phyloP scores from a whole-genome alignment of 2,113 vertebrate genomes.

The Merops nubicus region DNA sequence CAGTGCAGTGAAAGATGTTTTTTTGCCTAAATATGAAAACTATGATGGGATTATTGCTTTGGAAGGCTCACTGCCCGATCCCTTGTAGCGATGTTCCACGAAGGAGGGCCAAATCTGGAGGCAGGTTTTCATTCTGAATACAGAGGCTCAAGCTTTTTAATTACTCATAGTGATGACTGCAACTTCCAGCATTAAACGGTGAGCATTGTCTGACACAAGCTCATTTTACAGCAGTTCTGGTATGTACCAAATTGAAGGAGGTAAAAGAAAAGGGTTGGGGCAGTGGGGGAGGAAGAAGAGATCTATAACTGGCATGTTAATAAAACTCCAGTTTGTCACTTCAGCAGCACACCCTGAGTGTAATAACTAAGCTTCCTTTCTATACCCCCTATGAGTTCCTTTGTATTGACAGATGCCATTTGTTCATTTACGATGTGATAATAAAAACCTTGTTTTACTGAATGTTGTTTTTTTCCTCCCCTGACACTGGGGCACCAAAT shows the following conservation, averaged over 20 bases:
- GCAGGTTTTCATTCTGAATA: neutral
- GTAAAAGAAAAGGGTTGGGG: constrained; percentile 55
- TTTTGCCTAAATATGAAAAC: constrained; percentile 62
- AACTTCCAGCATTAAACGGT: neutral
- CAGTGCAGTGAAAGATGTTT: constrained; percentile 68
- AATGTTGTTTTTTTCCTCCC: constrained; percentile 76
- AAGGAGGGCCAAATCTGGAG: neutral
- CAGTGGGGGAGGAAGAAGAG: constrained; percentile 48
- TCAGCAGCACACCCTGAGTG: constrained; percentile 66
- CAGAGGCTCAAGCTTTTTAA: neutral
- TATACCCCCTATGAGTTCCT: constrained; percentile 67
- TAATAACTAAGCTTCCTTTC: constrained; percentile 73
- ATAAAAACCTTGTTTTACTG: constrained; percentile 81
- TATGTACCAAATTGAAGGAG: constrained; percentile 71
- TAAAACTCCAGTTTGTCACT: constrained; percentile 79
- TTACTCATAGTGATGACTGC: neutral
- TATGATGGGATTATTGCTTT: neutral
- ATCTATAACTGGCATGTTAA: constrained; percentile 71
- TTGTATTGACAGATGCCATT: constrained; percentile 86
- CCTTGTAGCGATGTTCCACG: neutral
- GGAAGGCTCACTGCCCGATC: neutral
- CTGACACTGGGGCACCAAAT: constrained; percentile 80
- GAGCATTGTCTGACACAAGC: constrained; percentile 50
- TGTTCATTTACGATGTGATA: constrained; percentile 85
- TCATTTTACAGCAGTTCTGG: constrained; percentile 62